Evolutionary conservation across 2,888 invertebrate species (phyloP).

Genomic region (Alviniconcha strummeri): DNA sequence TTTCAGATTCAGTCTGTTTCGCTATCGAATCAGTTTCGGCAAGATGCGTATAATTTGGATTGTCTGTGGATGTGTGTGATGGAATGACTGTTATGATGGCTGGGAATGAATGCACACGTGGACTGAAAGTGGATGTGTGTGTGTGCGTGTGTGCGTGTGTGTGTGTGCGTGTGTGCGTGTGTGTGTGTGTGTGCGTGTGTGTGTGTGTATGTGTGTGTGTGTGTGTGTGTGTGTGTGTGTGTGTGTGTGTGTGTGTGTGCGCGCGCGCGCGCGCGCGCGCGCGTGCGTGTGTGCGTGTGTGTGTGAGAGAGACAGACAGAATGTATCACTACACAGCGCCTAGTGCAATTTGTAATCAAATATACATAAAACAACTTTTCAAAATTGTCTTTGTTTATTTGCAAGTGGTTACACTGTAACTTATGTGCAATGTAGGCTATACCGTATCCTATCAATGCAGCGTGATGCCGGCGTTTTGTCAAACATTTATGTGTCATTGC

Average conservation of each 20-base stretch:
- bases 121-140: background rate
- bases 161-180: background rate
- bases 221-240: background rate
- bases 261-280: background rate
- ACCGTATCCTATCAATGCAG: too few species aligned
- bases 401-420: too few species aligned
- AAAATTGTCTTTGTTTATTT: too few species aligned
- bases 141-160: background rate
- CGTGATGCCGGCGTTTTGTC: too few species aligned
- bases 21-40: too few species aligned
- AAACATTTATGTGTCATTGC: too few species aligned
- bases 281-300: background rate
- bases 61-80: too few species aligned
- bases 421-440: too few species aligned
- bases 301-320: background rate
- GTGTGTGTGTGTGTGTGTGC: background rate
- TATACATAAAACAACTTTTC: too few species aligned
- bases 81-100: background rate
- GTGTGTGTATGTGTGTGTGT: background rate
- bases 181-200: constrained; percentile 7
- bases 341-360: too few species aligned
- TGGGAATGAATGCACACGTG: background rate
- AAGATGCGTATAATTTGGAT: too few species aligned
- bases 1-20: too few species aligned
- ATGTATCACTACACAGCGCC: background rate